Evolutionary conservation across 1,140 invertebrate genomes (phyloP).

Genomic region (Sarcophaga bullata): DNA sequence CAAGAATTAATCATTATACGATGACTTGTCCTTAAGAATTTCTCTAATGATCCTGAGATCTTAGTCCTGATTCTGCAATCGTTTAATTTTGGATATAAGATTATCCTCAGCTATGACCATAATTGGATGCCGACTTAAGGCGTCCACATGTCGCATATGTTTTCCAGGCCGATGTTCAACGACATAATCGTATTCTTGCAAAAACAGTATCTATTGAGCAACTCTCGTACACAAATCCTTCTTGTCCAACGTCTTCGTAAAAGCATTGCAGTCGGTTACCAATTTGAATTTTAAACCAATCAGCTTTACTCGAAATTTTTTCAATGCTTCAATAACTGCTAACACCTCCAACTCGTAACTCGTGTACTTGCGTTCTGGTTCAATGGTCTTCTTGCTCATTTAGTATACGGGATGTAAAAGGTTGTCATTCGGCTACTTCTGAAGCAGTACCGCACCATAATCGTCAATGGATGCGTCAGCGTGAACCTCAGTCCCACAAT

Average conservation of each 20-base stretch:
- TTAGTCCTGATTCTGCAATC: not conserved
- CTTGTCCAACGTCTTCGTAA: conserved; percentile 56
- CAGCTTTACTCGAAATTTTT: conserved; percentile 52
- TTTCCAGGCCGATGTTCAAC: not conserved
- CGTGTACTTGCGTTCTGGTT: too few species aligned
- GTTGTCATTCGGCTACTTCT: conserved; percentile 54
- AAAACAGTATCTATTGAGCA: too few species aligned
- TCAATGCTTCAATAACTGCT: conserved; percentile 63
- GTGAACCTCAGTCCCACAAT: conserved; percentile 57
- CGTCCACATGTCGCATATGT: conserved; percentile 10
- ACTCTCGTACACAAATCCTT: too few species aligned
- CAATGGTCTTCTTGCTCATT: conserved; percentile 62
- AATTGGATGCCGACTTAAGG: conserved; percentile 4
- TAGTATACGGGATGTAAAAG: conserved; percentile 66
- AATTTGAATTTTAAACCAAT: conserved; percentile 47
- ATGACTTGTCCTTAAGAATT: conserved; percentile 21
- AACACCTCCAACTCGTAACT: conserved; percentile 65
- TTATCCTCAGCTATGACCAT: not conserved
- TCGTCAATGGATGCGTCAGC: conserved; percentile 55
- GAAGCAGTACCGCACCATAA: conserved; percentile 58
- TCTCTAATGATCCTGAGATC: conserved; percentile 15
- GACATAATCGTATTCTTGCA: conserved; percentile 47
- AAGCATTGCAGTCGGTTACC: conserved; percentile 57
- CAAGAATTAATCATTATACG: too few species aligned
- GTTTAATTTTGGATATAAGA: not conserved